Evolutionary conservation across 2,888 invertebrate genomes (phyloP), one percentile per base, ranked within the genome.

Genomic region (Gasteruption jaculator): DNA sequence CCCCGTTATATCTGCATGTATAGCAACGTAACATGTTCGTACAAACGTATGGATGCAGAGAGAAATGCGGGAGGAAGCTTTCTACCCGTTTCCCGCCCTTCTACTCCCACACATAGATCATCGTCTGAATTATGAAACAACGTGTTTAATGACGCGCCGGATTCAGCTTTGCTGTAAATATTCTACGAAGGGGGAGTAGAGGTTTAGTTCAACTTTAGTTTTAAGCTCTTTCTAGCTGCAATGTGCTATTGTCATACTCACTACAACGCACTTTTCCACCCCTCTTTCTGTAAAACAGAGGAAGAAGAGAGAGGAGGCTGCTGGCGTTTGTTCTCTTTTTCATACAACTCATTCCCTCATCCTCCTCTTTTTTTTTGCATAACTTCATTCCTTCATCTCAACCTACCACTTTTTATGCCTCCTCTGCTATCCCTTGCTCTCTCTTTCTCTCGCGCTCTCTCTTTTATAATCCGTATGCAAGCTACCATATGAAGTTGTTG

Each of bases 71-170:
- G n/a, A n/a, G n/a, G n/a, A n/a, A n/a, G n/a, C n/a, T n/a, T n/a
- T n/a, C n/a, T n/a, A n/a, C n/a, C n/a, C n/a, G n/a, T n/a, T n/a
- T n/a, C n/a, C n/a, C n/a, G n/a, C n/a, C n/a, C n/a, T n/a, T n/a
- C n/a, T n/a, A n/a, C n/a, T n/a, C 18, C 12, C 41, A 47, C 39
- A 41, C 41, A 53, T 56, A 60, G 58, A 58, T 55, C 56, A 50
- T 53, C 38, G 50, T 53, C 59, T 67, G 63, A 68, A 68, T 68
- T 68, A 68, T 67, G 66, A 68, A 68, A 68, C 68, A 68, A 67
- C 68, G 67, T 60, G 69, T 63, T 68, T 68, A 69, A 68, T 68
- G 68, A 67, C 63, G 63, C 64, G 63, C 62, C 60, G 65, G 59
- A 67, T 65, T 60, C 61, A 60, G 57, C 55, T 57, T n/a, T 50